These are phyloP conservation scores for Formicarius rufipectus DNA, from an alignment of 2,113 vertebrate genomes.

Conservation along the genomic window DNA sequence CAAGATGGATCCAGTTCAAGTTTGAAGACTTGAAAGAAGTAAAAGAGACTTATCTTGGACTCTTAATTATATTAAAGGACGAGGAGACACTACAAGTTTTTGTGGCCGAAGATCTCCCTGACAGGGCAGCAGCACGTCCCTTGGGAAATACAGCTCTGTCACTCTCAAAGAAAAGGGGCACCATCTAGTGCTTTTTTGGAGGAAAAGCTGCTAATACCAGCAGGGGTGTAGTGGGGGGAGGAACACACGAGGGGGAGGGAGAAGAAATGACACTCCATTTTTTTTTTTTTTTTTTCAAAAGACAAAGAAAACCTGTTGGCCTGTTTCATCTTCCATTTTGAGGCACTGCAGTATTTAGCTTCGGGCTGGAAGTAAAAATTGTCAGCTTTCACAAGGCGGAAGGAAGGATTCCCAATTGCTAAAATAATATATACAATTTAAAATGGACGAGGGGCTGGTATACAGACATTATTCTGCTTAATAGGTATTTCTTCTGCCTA, in stretches of 20 bases:
- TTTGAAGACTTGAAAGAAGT: neutral
- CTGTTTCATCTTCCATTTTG: conserved; percentile 58
- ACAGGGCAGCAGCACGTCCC: conserved; percentile 59
- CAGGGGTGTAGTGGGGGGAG: neutral
- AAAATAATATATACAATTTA: conserved; percentile 43
- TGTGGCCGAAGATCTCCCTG: conserved; percentile 31
- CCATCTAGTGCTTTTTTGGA: conserved; percentile 91
- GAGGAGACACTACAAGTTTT: conserved; percentile 18
- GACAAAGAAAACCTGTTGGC: conserved; percentile 63
- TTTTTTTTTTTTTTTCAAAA: conserved; percentile 35
- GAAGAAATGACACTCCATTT: conserved; percentile 46
- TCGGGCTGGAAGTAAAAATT: conserved; percentile 37
- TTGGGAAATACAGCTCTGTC: conserved; percentile 57
- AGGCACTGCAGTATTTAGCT: conserved; percentile 38
- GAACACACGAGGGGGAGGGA: neutral
- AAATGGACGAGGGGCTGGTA: neutral
- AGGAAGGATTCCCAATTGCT: neutral
- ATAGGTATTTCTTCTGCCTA: neutral
- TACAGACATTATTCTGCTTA: neutral
- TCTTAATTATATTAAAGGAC: neutral
- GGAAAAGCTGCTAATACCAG: conserved; percentile 75
- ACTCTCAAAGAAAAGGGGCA: conserved; percentile 86
- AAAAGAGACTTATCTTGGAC: neutral
- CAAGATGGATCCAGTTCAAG: neutral
- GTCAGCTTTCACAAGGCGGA: conserved; percentile 18